phyloP scores from a whole-genome alignment of 2,113 vertebrate genomes.

The Stegastes partitus region DNA sequence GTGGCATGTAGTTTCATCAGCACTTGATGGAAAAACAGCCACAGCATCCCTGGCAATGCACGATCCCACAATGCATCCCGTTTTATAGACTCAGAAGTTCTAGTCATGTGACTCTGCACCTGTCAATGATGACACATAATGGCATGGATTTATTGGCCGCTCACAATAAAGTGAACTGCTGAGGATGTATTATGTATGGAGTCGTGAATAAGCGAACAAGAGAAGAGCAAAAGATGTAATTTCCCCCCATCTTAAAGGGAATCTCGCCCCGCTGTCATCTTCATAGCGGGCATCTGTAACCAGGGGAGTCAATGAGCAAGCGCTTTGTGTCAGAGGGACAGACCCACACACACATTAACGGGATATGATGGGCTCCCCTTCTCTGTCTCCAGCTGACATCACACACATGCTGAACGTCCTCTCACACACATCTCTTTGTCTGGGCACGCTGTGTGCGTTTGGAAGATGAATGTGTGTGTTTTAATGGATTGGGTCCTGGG shows the following conservation, averaged over 20 bases:
- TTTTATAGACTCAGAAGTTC: slow-evolving; percentile 25
- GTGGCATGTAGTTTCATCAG: neutral
- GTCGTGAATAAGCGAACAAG: neutral
- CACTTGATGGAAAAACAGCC: neutral
- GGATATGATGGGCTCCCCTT: slow-evolving; percentile 79
- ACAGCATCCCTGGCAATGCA: neutral
- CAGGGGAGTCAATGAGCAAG: slow-evolving; percentile 58
- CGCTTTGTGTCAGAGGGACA: slow-evolving; percentile 75
- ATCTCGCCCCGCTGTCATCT: slow-evolving; percentile 52
- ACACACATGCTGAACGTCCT: slow-evolving; percentile 81
- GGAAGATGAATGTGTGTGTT: slow-evolving; percentile 80
- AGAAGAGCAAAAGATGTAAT: slow-evolving; percentile 11
- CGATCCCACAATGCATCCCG: neutral
- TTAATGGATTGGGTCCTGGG: slow-evolving; percentile 77
- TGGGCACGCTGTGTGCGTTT: slow-evolving; percentile 71
- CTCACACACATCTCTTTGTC: slow-evolving; percentile 80
- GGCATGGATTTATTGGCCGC: slow-evolving; percentile 24
- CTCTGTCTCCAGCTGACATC: slow-evolving; percentile 83
- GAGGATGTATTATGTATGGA: slow-evolving; percentile 5
- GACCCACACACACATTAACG: slow-evolving; percentile 69
- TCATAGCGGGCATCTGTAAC: slow-evolving; percentile 65
- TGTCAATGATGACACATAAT: slow-evolving; percentile 34
- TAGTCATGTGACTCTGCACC: neutral
- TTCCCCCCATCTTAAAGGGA: slow-evolving; percentile 28
- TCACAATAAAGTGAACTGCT: neutral